Evolutionary conservation across 2,797 vertebrate genomes (phyloP), one percentile per base, ranked within the genome.

Genomic region (Knipowitschia caucasica): DNA sequence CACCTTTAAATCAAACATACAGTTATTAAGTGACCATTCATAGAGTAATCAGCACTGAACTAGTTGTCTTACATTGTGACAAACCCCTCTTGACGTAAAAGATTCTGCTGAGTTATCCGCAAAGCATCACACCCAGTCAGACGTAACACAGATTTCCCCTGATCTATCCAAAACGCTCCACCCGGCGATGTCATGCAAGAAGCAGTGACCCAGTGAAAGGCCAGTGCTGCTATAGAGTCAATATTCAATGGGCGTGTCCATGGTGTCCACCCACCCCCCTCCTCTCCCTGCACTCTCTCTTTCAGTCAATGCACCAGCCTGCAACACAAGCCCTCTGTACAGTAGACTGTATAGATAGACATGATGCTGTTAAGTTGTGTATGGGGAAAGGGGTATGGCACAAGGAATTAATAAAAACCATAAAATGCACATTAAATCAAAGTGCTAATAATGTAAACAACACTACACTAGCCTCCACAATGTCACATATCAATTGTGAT

Each of bases 211-310:
- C 53, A 54, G 61, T 49, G 59, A 38, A 51, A 55, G 53, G 50
- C 71, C 38, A 10, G 53, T 5, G 2, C 39, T 42, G 69, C 78
- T 62, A 47, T 59, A 62, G 67, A 44, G 74, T 62, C 71, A 68
- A 77, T 66, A 64, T 34, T 62, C 66, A 82, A 34, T 86, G 85
- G 86, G 84, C 68, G 85, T 89, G 77, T 64, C 12, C 39, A 1
- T 1, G 3, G 12, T 2, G 12, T 43, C 21, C 24, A 46, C 47
- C 50, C 34, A 17, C n/a, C 12, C 17, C 34, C 34, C n/a, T 15
- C 34, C 3, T 31, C n/a, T 42, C 15, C 38, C 25, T 56, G 34
- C 50, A 34, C 34, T 47, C 50, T 39, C 44, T 7, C 50, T 56
- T 39, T 64, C 59, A 50, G 63, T 69, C 62, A 58, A 51, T 78